A percentile compares a stretch with the other conserved stretches of the same genome.
These are phyloP conservation scores for Caenorhabditis briggsae DNA, from an alignment of 1,140 invertebrate species.

Conservation along the genomic window DNA sequence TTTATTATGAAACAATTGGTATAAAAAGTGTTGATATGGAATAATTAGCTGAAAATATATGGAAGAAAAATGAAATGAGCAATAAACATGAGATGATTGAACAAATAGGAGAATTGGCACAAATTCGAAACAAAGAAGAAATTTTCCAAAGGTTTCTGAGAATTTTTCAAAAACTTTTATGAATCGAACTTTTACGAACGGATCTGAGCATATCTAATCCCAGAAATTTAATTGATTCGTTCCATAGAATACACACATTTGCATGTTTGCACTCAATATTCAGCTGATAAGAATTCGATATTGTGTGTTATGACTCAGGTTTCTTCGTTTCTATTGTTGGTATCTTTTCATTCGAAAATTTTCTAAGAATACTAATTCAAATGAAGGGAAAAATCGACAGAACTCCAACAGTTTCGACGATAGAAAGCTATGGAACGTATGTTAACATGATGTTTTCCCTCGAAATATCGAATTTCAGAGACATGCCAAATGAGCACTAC, in stretches of 20 bases:
- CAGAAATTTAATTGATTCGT: no score
- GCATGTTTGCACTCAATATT: constrained; percentile 1
- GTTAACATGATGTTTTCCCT: background rate
- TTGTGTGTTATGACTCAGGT: constrained; percentile 2
- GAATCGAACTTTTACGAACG: no score
- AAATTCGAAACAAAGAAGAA: no score
- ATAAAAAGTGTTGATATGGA: no score
- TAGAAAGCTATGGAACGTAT: constrained; percentile 44
- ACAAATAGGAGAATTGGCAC: no score
- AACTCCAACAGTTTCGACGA: constrained; percentile 11
- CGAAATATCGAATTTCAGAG: background rate
- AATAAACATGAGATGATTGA: no score
- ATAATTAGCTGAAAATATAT: no score
- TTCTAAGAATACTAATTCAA: background rate
- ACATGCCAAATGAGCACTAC: constrained; percentile 24
- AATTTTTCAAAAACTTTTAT: no score
- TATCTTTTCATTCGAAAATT: no score
- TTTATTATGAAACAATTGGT: no score
- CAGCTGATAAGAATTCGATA: constrained; percentile 1
- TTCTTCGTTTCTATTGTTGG: background rate
- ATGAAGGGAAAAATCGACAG: background rate
- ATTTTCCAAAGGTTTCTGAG: no score
- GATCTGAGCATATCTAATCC: background rate
- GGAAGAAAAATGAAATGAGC: no score
- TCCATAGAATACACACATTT: background rate